Base-by-base conservation (phyloP, 2,797 vertebrate species). In the Spizella passerina region DNA sequence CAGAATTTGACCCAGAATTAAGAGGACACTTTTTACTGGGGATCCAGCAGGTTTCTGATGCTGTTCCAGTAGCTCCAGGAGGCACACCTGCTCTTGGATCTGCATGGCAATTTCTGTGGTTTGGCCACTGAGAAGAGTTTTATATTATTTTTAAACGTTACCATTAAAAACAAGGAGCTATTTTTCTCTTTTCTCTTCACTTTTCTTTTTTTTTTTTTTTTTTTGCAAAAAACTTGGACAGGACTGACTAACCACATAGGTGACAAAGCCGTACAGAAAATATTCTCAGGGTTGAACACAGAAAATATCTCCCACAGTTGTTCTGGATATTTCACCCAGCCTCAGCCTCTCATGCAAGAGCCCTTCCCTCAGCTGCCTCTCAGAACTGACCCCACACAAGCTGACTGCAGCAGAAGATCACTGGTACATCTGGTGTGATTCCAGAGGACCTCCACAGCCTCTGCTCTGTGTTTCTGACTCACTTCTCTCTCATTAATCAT, bases 1-100 rank as follows among this genome's bases (percentile, higher is more conserved):
- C 27, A 87, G 84, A 95, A 87, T 91, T 93, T 87, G 79, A 96
- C 94, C 93, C 65, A 96, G 90, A 93, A 94, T 93, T 94, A 95
- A 86, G 56, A 94, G 93, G 85, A 90, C 91, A 95, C 34, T 93
- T 89, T 93, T 71, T 89, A 34, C 76, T 64, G 18, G 50, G 47
- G 72, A 87, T 93, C 41, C n/a, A 82, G 72, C 61, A 88, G 87
- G 91, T 96, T 96, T 96, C 88, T 96, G 95, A 96, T 95, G 94
- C 89, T 91, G 93, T 95, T 96, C 95, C 95, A 96, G 93, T 96
- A 95, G 96, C 95, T 96, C 59, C 94, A 94, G 95, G 95, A 95
- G 55, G 82, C 95, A 96, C 96, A 96, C 96, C 96, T 96, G 96
- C 93, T 94, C 90, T 93, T 88, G 96, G 47, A 96, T 91, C 94